A percentile compares a stretch with the other conserved stretches of the same genome.
These are phyloP conservation scores for Periparus ater DNA, from an alignment of 2,797 vertebrate genomes.

Conservation along the genomic window DNA sequence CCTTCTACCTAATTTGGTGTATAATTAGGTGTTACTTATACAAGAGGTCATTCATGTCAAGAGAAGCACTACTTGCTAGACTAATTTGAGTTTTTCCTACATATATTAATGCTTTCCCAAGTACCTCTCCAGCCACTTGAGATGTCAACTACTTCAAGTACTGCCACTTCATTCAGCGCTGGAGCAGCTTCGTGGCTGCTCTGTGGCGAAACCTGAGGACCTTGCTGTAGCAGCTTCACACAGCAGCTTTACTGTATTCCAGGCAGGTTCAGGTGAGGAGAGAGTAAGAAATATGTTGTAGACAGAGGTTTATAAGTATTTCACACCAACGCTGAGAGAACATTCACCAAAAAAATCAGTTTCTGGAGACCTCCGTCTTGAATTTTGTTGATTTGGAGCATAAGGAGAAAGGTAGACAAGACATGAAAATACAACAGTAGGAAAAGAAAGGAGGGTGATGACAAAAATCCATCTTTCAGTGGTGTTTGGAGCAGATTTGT, in stretches of 20 bases:
- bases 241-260: background rate
- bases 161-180: background rate
- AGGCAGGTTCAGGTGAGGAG: background rate
- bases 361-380: background rate
- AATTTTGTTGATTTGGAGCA: rapidly evolving
- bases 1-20: background rate
- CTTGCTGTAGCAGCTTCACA: background rate
- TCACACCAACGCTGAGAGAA: background rate
- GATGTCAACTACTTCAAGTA: background rate
- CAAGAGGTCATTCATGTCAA: background rate
- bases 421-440: background rate
- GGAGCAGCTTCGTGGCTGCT: background rate
- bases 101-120: background rate
- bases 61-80: background rate
- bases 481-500: rapidly evolving
- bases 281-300: background rate
- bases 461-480: background rate
- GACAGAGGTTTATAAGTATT: background rate
- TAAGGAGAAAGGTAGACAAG: background rate
- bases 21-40: background rate
- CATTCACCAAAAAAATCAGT: background rate
- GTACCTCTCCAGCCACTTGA: background rate
- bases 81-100: background rate
- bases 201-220: background rate
- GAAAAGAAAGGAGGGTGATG: background rate